Evolutionary conservation across 2,888 invertebrate species (phyloP).

Genomic region (Unio pictorum): DNA sequence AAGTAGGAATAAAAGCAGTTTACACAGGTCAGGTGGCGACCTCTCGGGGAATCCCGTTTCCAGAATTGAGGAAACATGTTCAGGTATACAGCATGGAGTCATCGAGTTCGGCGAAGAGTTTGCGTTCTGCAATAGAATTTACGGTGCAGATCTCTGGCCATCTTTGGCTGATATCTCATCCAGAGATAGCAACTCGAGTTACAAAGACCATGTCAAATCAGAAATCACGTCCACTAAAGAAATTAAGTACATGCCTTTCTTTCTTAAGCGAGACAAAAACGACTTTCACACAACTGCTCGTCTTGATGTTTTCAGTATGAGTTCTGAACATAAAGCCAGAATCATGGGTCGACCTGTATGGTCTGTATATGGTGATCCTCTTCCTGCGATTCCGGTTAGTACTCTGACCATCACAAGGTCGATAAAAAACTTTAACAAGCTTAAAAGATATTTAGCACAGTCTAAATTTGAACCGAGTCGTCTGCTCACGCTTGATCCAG

Average conservation of each 20-base stretch:
- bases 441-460: slow-evolving; percentile 12
- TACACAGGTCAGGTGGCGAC: too few species aligned
- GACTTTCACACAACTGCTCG: slow-evolving; percentile 7
- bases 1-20: too few species aligned
- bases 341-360: slow-evolving; percentile 18
- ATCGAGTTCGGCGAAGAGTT: slow-evolving; percentile 16
- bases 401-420: slow-evolving; percentile 8
- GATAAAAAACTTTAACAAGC: slow-evolving; percentile 5
- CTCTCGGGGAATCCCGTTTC: too few species aligned
- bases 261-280: too few species aligned
- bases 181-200: neutral
- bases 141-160: slow-evolving; percentile 12
- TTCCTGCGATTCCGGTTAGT: slow-evolving; percentile 19
- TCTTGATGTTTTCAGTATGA: slow-evolving; percentile 10
- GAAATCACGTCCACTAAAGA: neutral
- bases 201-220: neutral
- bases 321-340: slow-evolving; percentile 6
- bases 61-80: too few species aligned
- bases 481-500: slow-evolving; percentile 18
- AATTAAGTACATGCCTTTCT: neutral
- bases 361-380: slow-evolving; percentile 21
- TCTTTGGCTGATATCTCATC: neutral
- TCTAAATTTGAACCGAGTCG: slow-evolving; percentile 18
- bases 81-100: neutral
- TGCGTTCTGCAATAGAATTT: slow-evolving; percentile 15